Base-by-base conservation (phyloP, 2,797 vertebrate species). In the Poeciliopsis gracilis region DNA sequence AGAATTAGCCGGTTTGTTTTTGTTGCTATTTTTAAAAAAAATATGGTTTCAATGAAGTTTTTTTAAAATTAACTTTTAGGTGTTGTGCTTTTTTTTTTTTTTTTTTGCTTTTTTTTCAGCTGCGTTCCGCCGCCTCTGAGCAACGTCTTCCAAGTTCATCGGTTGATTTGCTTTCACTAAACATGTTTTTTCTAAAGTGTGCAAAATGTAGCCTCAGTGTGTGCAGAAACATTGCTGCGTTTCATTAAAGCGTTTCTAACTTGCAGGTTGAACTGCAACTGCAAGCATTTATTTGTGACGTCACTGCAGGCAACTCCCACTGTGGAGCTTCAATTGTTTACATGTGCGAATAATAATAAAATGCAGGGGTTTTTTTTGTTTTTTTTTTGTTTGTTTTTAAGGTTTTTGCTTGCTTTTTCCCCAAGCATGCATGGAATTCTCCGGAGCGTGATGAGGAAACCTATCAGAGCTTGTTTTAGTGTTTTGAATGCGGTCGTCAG, bases 1-100 rank as follows among this genome's bases (percentile, higher is more conserved):
- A 88, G 82, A 90, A 89, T 86, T 77, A 66, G 33, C 78, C 85
- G 5, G 85, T 88, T 70, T 84, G 66, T 74, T 79, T 81, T 69
- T 63, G 20, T 67, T 57, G 78, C 55, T 79, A 55, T 41, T 28
- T 72, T 61, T 38, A 41, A 46, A 6, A 45, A 3, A 1, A 0
- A 23, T 2, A 4, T 13, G 10, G 38, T 28, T 33, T 70, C 45
- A 7, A 38, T 36, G 7, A 77, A 43, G 28, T 82, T 78, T 72
- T 41, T 41, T 41, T 20, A 1, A 15, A 12, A 10, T 6, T 6
- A 77, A 85, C 51, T 57, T 78, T 57, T 7, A 53, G 75, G 67
- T 11, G 20, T 28, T 78, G 74, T 53, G 53, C 7, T 18, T 28
- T 53, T 49, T 10, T 73, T 43, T 41, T 80, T 76, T 43, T 49